Percentiles rank a stretch among this genome's conserved stretches.
phyloP scores from a whole-genome alignment of 2,797 vertebrate genomes.

The Halcyon leucocephala region DNA sequence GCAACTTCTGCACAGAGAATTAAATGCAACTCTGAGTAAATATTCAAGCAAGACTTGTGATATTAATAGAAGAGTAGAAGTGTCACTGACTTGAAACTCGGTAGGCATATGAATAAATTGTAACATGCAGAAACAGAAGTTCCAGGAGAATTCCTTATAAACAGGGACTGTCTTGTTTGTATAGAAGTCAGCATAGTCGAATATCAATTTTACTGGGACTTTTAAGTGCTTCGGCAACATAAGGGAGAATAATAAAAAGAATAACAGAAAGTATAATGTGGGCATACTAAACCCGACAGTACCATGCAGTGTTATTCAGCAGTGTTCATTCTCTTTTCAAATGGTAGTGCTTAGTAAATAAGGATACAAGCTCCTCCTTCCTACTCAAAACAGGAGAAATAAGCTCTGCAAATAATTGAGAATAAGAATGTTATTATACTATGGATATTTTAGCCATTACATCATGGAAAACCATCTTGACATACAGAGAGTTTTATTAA shows the following conservation, averaged over 20 bases:
- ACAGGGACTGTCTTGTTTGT: neutral
- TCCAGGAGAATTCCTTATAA: neutral
- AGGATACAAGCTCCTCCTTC: neutral
- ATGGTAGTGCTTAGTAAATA: neutral
- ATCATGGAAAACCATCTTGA: neutral
- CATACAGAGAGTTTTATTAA: neutral
- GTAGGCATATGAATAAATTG: neutral
- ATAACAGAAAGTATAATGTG: neutral
- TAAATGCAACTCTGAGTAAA: neutral
- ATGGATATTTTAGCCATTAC: neutral
- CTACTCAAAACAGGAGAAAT: neutral
- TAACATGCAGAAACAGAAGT: neutral
- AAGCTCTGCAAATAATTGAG: neutral
- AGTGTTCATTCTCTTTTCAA: constrained; percentile 11
- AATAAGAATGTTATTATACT: neutral
- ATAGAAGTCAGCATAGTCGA: neutral
- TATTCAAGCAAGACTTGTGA: neutral
- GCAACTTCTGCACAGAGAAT: neutral
- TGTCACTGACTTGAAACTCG: constrained; percentile 6
- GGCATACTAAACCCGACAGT: neutral
- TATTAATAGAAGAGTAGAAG: constrained; percentile 3
- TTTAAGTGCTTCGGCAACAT: neutral
- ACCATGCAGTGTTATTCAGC: neutral
- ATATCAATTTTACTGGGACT: neutral
- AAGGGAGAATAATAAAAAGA: neutral